Evolutionary conservation across 2,113 vertebrate genomes (phyloP), one percentile per base, ranked within the genome.

Genomic region (Esox niger): DNA sequence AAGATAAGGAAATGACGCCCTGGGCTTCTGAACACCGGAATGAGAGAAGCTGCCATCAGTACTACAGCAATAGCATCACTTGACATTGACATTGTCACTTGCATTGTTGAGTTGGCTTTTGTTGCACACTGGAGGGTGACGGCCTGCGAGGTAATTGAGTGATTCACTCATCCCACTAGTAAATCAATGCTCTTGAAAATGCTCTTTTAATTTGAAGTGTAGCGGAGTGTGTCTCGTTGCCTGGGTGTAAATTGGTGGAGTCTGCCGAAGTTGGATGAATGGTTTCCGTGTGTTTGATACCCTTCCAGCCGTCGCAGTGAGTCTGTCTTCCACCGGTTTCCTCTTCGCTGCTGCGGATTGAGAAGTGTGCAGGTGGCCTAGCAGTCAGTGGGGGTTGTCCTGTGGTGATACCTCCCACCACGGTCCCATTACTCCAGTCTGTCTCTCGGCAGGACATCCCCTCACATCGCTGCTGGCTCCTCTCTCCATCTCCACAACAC

Each of bases 391-490:
- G 27, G n/a, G 23, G 52, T 2, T 55, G 8, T 26, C 52, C 46
- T 55, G 54, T 26, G 11, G 25, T 25, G 54, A 4, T 17, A 43
- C 38, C 38, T 4, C 35, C 35, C 26, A 29, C 23, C 27, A 25
- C n/a, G 6, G 7, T 67, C 52, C 49, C 52, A 35, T 25, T 38
- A n/a, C 32, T 33, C 20, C 58, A 60, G 58, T 31, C 29, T 60
- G 58, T 32, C 30, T 32, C 29, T 60, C 58, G 3, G 30, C 30
- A 33, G 58, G 20, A 31, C 7, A 23, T 23, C 10, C 29, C 58
- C 58, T 60, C 58, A 31, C n/a, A 31, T 60, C 58, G 20, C 58
- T n/a, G n/a, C n/a, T n/a, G n/a, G n/a, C n/a, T 8, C 47, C n/a
- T 52, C 38, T 43, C 47, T 52, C n/a, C n/a, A n/a, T n/a, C 47